phyloP scores from a whole-genome alignment of 1,140 invertebrate species.

The Drosophila funebris region DNA sequence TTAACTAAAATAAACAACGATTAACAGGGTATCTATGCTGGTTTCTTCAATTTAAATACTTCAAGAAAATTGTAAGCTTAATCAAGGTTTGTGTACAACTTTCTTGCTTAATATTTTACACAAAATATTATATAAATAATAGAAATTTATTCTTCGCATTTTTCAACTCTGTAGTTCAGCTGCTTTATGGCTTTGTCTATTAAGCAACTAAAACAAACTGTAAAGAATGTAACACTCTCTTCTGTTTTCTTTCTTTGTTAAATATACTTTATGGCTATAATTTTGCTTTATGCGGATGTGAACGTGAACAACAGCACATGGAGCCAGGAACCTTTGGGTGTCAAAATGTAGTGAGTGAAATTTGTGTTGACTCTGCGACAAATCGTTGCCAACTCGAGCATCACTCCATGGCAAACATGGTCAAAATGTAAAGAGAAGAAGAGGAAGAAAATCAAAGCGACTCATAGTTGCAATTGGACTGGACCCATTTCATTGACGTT shows the following conservation, averaged over 20 bases:
- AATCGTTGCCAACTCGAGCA: slow-evolving; percentile 75
- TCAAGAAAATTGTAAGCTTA: too few relatives aligned
- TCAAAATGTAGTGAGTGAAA: slow-evolving; percentile 37
- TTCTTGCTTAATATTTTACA: too few relatives aligned
- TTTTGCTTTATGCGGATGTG: slow-evolving; percentile 64
- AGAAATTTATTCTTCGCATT: too few relatives aligned
- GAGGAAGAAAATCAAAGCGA: slow-evolving; percentile 31
- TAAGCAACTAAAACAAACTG: slow-evolving; percentile 12
- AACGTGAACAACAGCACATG: slow-evolving; percentile 40
- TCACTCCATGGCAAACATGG: slow-evolving; percentile 37
- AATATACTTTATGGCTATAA: slow-evolving; percentile 47
- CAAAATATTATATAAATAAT: too few relatives aligned
- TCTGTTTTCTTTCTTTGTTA: background rate
- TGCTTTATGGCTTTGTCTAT: slow-evolving; percentile 1
- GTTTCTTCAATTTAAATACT: too few relatives aligned
- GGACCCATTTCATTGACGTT: slow-evolving; percentile 77
- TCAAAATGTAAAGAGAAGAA: slow-evolving; percentile 32
- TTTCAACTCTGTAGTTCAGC: background rate
- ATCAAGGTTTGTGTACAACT: too few relatives aligned
- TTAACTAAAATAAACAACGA: too few relatives aligned
- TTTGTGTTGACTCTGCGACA: slow-evolving; percentile 78
- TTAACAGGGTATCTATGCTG: too few relatives aligned
- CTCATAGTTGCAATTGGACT: slow-evolving; percentile 42
- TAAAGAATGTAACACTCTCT: background rate
- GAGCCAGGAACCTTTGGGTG: slow-evolving; percentile 56